A percentile compares a stretch with the other conserved stretches of the same genome.
phyloP scores from a whole-genome alignment of 1,140 invertebrate species.

The Leptinotarsa lineolata region DNA sequence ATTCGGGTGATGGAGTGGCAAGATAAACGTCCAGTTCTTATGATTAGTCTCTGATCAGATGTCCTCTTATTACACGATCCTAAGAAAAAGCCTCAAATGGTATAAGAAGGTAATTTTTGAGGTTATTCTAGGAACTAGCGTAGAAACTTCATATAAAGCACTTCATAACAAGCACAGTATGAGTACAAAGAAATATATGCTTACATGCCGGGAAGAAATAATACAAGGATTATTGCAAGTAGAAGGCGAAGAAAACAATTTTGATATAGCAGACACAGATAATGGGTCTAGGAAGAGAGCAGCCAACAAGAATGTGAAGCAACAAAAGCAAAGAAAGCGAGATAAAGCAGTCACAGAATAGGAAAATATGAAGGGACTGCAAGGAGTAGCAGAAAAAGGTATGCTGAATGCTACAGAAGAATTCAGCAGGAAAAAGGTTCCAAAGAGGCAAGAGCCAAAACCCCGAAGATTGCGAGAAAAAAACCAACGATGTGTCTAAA shows the following conservation, averaged over 20 bases:
- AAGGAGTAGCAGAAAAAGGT: conserved; percentile 9
- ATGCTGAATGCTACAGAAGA: too few species aligned
- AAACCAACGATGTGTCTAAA: too few species aligned
- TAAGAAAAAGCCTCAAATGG: background rate
- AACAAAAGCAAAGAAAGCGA: background rate
- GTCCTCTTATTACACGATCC: background rate
- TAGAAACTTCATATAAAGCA: background rate
- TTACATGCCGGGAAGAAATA: conserved; percentile 3
- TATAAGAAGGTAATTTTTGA: background rate
- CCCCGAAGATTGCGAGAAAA: too few species aligned
- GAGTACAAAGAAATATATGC: background rate
- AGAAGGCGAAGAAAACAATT: background rate
- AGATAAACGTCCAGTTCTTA: conserved; percentile 2
- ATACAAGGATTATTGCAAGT: conserved; percentile 11
- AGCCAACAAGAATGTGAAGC: conserved; percentile 5
- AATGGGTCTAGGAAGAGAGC: background rate
- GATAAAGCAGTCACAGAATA: conserved; percentile 6
- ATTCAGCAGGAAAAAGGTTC: too few species aligned
- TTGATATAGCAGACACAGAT: background rate
- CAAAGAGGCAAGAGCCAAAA: too few species aligned
- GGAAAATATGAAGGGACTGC: conserved; percentile 12
- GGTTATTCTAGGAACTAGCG: background rate
- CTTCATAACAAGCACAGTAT: conserved; percentile 9
- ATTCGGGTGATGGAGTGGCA: conserved; percentile 7
- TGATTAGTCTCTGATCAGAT: conserved; percentile 9